phyloP scores from a whole-genome alignment of 2,888 invertebrate genomes.

The Pterostichus madidus region DNA sequence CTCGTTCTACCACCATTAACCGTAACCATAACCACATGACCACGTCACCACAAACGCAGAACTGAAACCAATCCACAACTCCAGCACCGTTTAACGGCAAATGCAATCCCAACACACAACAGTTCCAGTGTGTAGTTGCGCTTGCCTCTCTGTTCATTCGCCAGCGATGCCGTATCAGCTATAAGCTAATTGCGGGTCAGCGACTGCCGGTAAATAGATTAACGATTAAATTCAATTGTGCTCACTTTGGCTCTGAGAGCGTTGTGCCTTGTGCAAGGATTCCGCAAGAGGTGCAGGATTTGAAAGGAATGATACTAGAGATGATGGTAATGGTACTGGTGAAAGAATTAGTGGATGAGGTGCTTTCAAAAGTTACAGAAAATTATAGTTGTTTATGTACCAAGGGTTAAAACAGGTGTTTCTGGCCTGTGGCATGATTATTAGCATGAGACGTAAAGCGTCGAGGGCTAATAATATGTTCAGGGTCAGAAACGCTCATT shows the following conservation, averaged over 20 bases:
- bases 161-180: constrained; percentile 67
- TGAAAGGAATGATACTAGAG: background rate
- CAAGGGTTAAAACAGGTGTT: too few relatives aligned
- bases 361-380: too few relatives aligned
- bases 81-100: background rate
- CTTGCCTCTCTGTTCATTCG: background rate
- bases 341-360: background rate
- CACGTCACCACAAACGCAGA: constrained; percentile 1
- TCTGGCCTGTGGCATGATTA: too few relatives aligned
- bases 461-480: too few relatives aligned
- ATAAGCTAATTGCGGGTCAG: constrained; percentile 70
- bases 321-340: background rate
- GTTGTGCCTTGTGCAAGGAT: background rate
- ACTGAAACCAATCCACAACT: constrained; percentile 25
- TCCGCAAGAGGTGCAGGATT: background rate
- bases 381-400: too few relatives aligned
- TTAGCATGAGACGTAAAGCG: too few relatives aligned
- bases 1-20: background rate
- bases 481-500: too few relatives aligned
- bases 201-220: constrained; percentile 70
- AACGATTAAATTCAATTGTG: constrained; percentile 71
- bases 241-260: constrained; percentile 20
- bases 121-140: too few relatives aligned
- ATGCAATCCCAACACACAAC: background rate
- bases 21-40: constrained; percentile 7